Base-by-base conservation (phyloP, 2,113 vertebrate species). In the Glaucidium brasilianum region DNA sequence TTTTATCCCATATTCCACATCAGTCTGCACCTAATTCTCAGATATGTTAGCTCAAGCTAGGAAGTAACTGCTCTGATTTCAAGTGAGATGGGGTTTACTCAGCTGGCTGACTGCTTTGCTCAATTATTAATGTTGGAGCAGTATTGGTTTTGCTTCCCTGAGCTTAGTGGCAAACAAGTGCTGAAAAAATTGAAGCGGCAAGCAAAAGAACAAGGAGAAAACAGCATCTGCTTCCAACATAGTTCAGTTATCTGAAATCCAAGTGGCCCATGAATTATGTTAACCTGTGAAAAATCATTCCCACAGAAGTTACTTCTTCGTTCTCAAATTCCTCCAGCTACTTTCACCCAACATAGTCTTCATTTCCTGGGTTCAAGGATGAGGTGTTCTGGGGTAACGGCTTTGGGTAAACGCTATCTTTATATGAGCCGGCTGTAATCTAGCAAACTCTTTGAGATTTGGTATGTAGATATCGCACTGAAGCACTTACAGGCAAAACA, bases 21-120 rank as follows among this genome's bases (percentile, higher is more conserved):
- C 77, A 79, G 10, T 27, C 62, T 88, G 32, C 37, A 90, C 53
- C 63, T 94, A 76, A 92, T 90, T 92, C 63, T 92, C 79, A 91
- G 80, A 37, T 85, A 59, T 9, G 52, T 94, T 69, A 95, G 62
- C 69, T 96, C 69, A 85, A 91, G 50, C 32, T 49, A 71, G 17
- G 66, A 92, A 90, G 53, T 90, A 86, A 92, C 74, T 85, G 74
- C 55, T 95, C 74, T 89, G 53, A 87, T 96, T 97, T 95, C 55
- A 90, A 71, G 79, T 59, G 71, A 94, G 73, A 91, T 72, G 29
- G 15, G 29, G 41, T 93, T 96, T 91, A 90, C 81, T 93, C 81
- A 94, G 84, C 74, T 85, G 74, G 64, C 67, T 94, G 80, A 37
- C 86, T 88, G 64, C 43, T 96, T 92, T 91, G 63, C 59, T 95